Percentiles rank a stretch among this genome's conserved stretches.
Conservation (phyloP, 2,113 vertebrate species). For the Oreochromis niloticus region DNA sequence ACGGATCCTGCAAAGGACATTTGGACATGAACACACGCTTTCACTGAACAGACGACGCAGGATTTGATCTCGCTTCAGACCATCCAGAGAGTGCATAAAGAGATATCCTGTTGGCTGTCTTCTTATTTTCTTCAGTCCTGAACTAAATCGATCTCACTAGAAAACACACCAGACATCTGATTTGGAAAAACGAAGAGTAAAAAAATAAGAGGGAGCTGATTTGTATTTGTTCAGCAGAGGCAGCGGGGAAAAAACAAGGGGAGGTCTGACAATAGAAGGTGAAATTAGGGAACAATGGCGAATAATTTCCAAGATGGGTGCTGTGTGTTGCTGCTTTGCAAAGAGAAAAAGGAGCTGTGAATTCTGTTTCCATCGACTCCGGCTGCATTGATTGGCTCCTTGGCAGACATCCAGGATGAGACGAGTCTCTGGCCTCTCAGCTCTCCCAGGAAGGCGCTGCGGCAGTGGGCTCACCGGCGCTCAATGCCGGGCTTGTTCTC, state of each 20-base stretch:
- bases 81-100: slow-evolving; percentile 9
- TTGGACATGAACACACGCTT: not conserved
- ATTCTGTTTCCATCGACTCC: slow-evolving; percentile 66
- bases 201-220: not conserved
- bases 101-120: not conserved
- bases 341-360: slow-evolving; percentile 39
- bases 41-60: slow-evolving; percentile 27
- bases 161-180: not conserved
- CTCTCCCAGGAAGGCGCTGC: slow-evolving; percentile 56
- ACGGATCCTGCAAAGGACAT: not conserved
- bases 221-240: not conserved
- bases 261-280: not conserved
- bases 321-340: slow-evolving; percentile 29
- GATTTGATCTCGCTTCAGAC: slow-evolving; percentile 56
- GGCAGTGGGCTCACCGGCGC: slow-evolving; percentile 46
- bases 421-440: slow-evolving; percentile 40
- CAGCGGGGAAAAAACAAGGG: accelerated
- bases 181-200: not conserved
- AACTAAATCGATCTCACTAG: slow-evolving; percentile 71
- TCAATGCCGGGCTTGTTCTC: slow-evolving; percentile 70
- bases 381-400: slow-evolving; percentile 73
- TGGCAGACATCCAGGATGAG: slow-evolving; percentile 68
- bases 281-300: not conserved
- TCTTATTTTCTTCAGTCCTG: slow-evolving; percentile 63
- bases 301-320: slow-evolving; percentile 54